phyloP scores from a whole-genome alignment of 2,888 invertebrate genomes.

The Lamellibrachia columna region DNA sequence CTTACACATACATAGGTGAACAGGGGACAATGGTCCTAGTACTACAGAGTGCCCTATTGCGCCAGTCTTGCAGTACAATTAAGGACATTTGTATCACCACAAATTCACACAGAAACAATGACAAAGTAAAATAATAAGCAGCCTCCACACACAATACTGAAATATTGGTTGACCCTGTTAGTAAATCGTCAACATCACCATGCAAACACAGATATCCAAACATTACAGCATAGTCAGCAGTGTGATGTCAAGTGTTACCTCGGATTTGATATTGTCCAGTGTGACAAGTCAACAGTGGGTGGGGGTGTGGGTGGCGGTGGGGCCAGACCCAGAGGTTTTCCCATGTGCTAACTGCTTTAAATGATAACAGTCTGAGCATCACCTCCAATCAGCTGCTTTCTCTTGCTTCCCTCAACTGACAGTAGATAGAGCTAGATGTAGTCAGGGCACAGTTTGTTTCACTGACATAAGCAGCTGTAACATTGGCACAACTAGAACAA shows the following conservation, averaged over 20 bases:
- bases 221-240: not conserved
- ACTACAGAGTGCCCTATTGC: no score
- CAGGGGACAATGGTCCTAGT: not conserved
- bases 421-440: not conserved
- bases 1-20: not conserved
- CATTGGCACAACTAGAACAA: not conserved
- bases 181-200: not conserved
- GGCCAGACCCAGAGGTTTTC: no score
- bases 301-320: no score
- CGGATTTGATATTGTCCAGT: no score
- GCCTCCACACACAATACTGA: not conserved
- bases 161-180: not conserved
- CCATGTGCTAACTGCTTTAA: not conserved
- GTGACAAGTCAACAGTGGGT: no score
- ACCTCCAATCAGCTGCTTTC: not conserved
- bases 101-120: not conserved
- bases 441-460: not conserved
- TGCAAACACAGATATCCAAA: not conserved
- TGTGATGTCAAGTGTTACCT: no score
- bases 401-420: not conserved
- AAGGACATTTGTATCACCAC: no score
- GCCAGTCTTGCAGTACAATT: no score
- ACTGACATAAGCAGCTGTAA: not conserved
- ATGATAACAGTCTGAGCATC: not conserved
- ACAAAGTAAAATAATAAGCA: not conserved